These are phyloP conservation scores for Onychorhynchus coronatus DNA, from an alignment of 2,113 vertebrate genomes.

Conservation along the genomic window DNA sequence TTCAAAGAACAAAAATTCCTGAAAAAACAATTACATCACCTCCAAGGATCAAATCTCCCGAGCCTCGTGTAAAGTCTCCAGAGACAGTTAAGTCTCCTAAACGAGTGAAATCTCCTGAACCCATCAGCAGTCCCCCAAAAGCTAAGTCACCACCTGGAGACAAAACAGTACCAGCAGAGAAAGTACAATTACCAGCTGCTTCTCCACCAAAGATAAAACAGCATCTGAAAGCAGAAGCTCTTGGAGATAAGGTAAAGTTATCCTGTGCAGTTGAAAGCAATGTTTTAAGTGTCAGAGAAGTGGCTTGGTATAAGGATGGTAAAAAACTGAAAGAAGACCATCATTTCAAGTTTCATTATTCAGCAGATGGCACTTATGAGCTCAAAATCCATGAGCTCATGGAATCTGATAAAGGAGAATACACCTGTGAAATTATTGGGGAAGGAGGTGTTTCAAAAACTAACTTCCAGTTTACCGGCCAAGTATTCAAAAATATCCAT, in stretches of 20 bases:
- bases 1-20: conserved; percentile 79
- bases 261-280: conserved; percentile 88
- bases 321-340: conserved; percentile 87
- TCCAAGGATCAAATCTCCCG: conserved; percentile 83
- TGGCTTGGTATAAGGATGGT: conserved; percentile 89
- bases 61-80: conserved; percentile 81
- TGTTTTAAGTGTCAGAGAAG: conserved; percentile 80
- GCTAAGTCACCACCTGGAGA: conserved; percentile 77
- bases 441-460: conserved; percentile 89
- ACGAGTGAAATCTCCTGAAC: conserved; percentile 85
- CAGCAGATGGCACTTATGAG: conserved; percentile 88
- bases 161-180: conserved; percentile 75
- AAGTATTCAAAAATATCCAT: conserved; percentile 85
- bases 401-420: conserved; percentile 91
- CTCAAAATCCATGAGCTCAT: conserved; percentile 85
- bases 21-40: conserved; percentile 80
- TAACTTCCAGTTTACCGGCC: conserved; percentile 87
- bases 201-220: conserved; percentile 84
- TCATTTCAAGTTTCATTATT: conserved; percentile 85
- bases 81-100: conserved; percentile 84
- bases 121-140: conserved; percentile 77
- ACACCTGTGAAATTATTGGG: conserved; percentile 88
- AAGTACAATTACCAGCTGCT: conserved; percentile 67
- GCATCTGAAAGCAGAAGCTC: conserved; percentile 82
- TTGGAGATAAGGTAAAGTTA: conserved; percentile 84